These are phyloP conservation scores for Caracal caracal DNA, from an alignment of 2,113 vertebrate species.

Conservation along the genomic window DNA sequence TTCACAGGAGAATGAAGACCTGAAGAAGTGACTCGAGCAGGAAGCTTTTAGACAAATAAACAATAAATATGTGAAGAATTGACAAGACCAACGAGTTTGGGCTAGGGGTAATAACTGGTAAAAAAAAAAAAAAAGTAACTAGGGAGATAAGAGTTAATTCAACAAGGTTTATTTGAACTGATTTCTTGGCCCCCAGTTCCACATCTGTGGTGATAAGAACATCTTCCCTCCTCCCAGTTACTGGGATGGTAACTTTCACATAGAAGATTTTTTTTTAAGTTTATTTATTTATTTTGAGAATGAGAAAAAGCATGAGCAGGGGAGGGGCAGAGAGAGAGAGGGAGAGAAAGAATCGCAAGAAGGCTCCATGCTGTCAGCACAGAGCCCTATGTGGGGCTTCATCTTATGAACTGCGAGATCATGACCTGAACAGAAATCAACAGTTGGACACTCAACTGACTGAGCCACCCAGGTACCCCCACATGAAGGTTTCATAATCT, in stretches of 20 bases:
- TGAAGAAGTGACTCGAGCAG: background rate
- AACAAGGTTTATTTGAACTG: background rate
- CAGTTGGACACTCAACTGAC: too few species aligned
- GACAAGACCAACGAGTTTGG: background rate
- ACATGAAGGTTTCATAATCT: background rate
- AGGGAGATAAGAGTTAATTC: background rate
- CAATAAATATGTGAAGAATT: background rate
- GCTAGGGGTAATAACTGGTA: background rate
- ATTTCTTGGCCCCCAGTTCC: too few species aligned
- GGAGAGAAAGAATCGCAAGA: too few species aligned
- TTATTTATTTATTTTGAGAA: too few species aligned
- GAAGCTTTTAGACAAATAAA: background rate
- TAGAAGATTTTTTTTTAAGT: background rate
- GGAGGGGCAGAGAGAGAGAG: too few species aligned
- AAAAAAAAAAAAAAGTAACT: too few species aligned
- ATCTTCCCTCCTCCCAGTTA: background rate
- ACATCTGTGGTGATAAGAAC: background rate
- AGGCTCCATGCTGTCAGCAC: too few species aligned
- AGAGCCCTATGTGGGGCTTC: too few species aligned
- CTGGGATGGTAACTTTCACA: background rate
- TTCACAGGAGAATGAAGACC: background rate
- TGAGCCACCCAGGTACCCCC: background rate
- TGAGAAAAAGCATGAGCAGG: too few species aligned
- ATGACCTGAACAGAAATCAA: too few species aligned
- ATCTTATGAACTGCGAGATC: too few species aligned